Percentiles rank a stretch among this genome's conserved stretches.
These are phyloP conservation scores for Lithobates pipiens DNA, from an alignment of 2,797 vertebrate genomes.

Conservation along the genomic window DNA sequence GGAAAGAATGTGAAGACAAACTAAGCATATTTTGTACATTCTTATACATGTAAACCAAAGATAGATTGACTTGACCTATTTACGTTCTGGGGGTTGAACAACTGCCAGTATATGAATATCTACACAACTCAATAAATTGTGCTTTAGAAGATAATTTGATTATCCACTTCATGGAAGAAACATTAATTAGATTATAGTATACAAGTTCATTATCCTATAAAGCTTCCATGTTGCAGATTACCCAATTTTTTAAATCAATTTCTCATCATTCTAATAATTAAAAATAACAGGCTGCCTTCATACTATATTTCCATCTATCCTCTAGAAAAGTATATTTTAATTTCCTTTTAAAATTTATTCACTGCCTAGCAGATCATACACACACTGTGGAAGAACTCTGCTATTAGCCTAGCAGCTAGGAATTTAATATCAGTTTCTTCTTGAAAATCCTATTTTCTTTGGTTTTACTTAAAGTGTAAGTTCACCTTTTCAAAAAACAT, in stretches of 20 bases:
- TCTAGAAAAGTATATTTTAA: not conserved
- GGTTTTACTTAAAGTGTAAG: no score
- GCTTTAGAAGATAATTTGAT: not conserved
- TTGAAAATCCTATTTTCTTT: no score
- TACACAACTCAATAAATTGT: constrained; percentile 21
- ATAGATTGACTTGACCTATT: constrained; percentile 34
- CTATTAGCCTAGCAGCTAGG: no score
- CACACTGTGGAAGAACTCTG: not conserved
- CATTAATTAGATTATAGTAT: constrained; percentile 14
- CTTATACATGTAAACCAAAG: not conserved
- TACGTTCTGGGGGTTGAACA: not conserved
- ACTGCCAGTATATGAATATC: not conserved
- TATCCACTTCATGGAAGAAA: constrained; percentile 1
- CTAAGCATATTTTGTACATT: not conserved
- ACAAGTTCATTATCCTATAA: constrained; percentile 8
- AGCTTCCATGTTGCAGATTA: constrained; percentile 1
- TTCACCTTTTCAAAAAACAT: no score
- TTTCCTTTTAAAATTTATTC: not conserved
- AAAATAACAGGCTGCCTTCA: not conserved
- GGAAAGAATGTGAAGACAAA: not conserved
- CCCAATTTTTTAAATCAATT: not conserved
- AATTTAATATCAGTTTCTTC: no score
- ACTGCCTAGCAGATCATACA: not conserved
- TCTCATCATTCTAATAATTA: not conserved
- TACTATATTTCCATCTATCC: not conserved